Conservation (phyloP, 64 coral and sea anemone genomes). For the Porites australiensis region DNA sequence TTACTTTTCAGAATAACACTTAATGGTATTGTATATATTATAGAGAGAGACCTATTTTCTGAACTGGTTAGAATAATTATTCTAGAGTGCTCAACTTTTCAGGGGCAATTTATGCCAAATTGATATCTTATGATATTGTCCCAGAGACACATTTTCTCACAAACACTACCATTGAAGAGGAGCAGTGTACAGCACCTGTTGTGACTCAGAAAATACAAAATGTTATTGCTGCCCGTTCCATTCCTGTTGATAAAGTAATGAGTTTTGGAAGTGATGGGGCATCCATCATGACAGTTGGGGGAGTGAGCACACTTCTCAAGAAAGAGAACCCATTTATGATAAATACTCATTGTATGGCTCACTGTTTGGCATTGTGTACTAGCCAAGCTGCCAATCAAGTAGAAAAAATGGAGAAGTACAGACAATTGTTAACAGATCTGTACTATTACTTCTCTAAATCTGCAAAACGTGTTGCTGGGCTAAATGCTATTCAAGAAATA, state of each 20-base stretch:
- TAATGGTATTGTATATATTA: no score
- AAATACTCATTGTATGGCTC: conserved; percentile 61
- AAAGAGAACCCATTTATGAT: conserved; percentile 58
- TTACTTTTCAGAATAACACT: no score
- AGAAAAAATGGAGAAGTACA: conserved; percentile 69
- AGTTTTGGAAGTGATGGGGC: conserved; percentile 71
- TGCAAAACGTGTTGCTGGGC: conserved; percentile 39
- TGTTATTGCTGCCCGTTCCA: neutral
- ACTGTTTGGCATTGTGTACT: conserved; percentile 55
- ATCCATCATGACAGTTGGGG: conserved; percentile 65
- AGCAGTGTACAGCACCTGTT: conserved; percentile 8
- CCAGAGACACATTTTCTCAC: conserved; percentile 7
- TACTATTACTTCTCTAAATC: conserved; percentile 62
- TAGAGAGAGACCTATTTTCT: no score
- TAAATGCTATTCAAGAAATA: conserved; percentile 52
- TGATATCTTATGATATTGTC: conserved; percentile 16
- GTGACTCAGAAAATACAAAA: conserved; percentile 26
- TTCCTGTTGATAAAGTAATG: conserved; percentile 43
- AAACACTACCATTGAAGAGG: conserved; percentile 34
- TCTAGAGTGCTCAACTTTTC: no score
- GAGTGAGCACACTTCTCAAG: conserved; percentile 59
- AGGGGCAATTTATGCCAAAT: neutral
- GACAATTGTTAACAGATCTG: conserved; percentile 58
- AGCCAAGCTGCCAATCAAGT: conserved; percentile 59
- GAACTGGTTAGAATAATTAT: no score